These are phyloP conservation scores for Folsomia manolachei DNA, from an alignment of 2,888 invertebrate genomes.

Conservation along the genomic window DNA sequence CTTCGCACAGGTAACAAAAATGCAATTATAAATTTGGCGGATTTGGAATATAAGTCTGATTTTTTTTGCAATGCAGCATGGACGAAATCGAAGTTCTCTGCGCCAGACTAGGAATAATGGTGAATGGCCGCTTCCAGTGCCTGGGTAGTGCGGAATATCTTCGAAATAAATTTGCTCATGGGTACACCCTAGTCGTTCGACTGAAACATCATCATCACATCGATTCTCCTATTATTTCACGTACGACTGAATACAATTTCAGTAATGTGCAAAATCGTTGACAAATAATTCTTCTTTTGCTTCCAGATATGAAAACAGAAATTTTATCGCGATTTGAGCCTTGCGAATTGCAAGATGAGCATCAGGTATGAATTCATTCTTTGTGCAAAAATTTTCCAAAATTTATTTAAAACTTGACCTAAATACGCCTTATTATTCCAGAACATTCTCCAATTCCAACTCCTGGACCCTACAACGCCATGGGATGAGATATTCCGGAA, in stretches of 20 bases:
- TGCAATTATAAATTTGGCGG: not conserved
- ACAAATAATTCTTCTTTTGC: no score
- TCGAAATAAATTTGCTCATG: conserved; percentile 68
- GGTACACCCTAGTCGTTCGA: conserved; percentile 64
- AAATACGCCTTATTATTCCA: conserved; percentile 52
- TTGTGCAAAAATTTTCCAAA: not conserved
- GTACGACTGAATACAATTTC: no score
- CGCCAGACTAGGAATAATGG: conserved; percentile 73
- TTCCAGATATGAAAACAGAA: conserved; percentile 58
- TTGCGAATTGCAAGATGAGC: conserved; percentile 67
- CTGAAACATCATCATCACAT: conserved; percentile 19
- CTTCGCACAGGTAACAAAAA: conserved; percentile 73
- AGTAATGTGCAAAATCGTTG: no score
- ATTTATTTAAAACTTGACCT: not conserved
- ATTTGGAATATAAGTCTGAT: no score
- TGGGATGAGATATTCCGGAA: conserved; percentile 56
- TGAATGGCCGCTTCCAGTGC: conserved; percentile 68
- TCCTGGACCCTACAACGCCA: conserved; percentile 52
- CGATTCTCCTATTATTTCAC: conserved; percentile 35
- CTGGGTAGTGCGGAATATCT: conserved; percentile 70
- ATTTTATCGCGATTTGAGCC: conserved; percentile 60
- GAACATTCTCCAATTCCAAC: conserved; percentile 56
- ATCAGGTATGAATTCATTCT: conserved; percentile 57
- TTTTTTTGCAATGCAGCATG: conserved; percentile 66
- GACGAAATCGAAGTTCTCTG: conserved; percentile 83